Conservation (phyloP, 2,113 vertebrate species). For the Bagarius yarrelli region DNA sequence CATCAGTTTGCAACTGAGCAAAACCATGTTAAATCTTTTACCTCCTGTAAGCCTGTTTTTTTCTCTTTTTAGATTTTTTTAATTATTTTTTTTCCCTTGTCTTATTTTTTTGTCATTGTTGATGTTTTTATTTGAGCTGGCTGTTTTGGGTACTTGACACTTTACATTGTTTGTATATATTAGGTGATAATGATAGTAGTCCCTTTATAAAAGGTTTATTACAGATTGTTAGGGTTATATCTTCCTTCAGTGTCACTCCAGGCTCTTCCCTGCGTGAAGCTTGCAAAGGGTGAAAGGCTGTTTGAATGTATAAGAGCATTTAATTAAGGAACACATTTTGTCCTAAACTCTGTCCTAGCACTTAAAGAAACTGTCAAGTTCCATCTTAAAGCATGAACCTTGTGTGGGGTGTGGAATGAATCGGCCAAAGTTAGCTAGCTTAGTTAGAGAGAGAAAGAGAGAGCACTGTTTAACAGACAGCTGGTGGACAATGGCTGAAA, state of each 20-base stretch:
- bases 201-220: constrained; percentile 68
- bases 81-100: constrained; percentile 64
- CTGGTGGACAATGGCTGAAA: constrained; percentile 66
- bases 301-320: constrained; percentile 64
- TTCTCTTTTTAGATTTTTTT: constrained; percentile 57
- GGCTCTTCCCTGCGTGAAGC: constrained; percentile 67
- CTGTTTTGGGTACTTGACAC: constrained; percentile 81
- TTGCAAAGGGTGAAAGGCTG: constrained; percentile 59
- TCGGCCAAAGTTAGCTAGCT: constrained; percentile 61
- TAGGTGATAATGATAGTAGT: constrained; percentile 70
- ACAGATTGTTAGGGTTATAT: constrained; percentile 64
- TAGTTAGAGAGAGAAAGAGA: constrained; percentile 58
- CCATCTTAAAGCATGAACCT: constrained; percentile 67
- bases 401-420: constrained; percentile 57
- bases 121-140: constrained; percentile 65
- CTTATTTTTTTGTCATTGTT: constrained; percentile 62
- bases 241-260: constrained; percentile 69
- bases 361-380: constrained; percentile 68
- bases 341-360: constrained; percentile 69
- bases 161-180: constrained; percentile 78
- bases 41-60: constrained; percentile 64
- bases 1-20: constrained; percentile 61
- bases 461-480: constrained; percentile 65
- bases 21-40: constrained; percentile 65
- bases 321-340: constrained; percentile 60